A percentile compares a stretch with the other conserved stretches of the same genome.
These are phyloP conservation scores for Eidolon helvum DNA, from an alignment of 2,113 vertebrate genomes.

Conservation along the genomic window DNA sequence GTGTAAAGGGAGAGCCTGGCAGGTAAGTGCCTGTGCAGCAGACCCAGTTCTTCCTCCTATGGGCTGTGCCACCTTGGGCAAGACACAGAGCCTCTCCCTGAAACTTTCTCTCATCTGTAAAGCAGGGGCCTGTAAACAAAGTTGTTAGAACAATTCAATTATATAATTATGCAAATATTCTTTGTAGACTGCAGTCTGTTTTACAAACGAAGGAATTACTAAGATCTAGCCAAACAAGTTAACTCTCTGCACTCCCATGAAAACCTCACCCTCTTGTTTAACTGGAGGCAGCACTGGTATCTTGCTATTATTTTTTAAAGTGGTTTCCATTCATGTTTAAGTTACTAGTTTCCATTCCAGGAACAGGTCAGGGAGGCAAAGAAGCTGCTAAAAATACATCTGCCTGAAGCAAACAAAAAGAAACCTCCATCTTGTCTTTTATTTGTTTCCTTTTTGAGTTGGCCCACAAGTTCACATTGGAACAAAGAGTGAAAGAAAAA, in stretches of 20 bases:
- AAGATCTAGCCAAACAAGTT: not conserved
- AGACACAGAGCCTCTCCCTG: not conserved
- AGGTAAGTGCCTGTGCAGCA: not conserved
- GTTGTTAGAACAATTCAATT: not conserved
- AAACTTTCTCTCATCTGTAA: not conserved
- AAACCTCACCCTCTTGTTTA: not conserved
- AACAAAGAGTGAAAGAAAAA: not conserved
- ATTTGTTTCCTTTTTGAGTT: not conserved
- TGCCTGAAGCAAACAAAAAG: not conserved
- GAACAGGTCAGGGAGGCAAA: not conserved
- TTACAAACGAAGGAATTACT: not conserved
- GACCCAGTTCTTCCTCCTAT: not conserved
- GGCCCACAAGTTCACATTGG: not conserved
- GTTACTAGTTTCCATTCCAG: slow-evolving; percentile 53
- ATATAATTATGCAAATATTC: not conserved
- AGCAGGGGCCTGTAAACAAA: not conserved
- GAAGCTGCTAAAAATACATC: slow-evolving; percentile 12
- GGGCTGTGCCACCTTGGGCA: not conserved
- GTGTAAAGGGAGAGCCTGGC: not conserved
- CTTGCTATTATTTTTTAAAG: slow-evolving; percentile 69
- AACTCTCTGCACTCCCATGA: not conserved
- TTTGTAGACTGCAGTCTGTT: not conserved
- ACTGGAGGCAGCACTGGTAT: not conserved
- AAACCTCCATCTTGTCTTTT: not conserved
- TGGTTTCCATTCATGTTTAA: slow-evolving; percentile 65